Evolutionary conservation across 2,797 vertebrate genomes (phyloP).

Genomic region (Clamator glandarius): DNA sequence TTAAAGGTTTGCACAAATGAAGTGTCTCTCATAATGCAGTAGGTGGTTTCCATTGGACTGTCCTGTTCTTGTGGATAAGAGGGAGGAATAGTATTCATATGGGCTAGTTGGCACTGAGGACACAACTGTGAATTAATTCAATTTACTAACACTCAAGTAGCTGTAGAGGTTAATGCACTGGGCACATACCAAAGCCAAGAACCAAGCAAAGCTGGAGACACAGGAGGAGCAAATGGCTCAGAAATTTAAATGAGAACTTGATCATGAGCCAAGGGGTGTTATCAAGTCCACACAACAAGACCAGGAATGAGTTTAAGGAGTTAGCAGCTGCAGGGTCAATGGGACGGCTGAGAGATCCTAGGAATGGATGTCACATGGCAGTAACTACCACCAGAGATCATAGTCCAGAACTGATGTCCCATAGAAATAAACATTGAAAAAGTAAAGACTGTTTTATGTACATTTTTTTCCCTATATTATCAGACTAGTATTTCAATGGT

Average conservation of each 20-base stretch:
- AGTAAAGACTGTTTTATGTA: background rate
- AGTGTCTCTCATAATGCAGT: background rate
- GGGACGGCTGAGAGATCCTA: background rate
- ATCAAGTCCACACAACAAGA: background rate
- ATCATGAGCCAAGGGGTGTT: background rate
- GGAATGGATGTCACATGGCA: background rate
- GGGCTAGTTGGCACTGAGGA: background rate
- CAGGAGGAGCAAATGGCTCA: background rate
- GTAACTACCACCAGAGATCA: background rate
- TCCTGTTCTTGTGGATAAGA: background rate
- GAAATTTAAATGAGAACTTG: background rate
- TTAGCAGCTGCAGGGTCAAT: background rate
- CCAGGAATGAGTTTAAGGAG: background rate
- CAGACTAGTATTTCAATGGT: rapidly evolving
- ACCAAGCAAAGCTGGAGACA: background rate
- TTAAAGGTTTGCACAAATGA: background rate
- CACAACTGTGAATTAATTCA: rapidly evolving
- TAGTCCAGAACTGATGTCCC: background rate
- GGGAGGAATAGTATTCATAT: background rate
- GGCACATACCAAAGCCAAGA: background rate
- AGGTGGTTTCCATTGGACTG: background rate
- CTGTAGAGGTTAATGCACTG: background rate
- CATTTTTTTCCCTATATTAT: background rate
- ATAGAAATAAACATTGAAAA: background rate
- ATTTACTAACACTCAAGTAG: background rate